A percentile compares a stretch with the other conserved stretches of the same genome.
These are phyloP conservation scores for Phrynocephalus forsythii DNA, from an alignment of 2,797 vertebrate genomes.

Conservation along the genomic window DNA sequence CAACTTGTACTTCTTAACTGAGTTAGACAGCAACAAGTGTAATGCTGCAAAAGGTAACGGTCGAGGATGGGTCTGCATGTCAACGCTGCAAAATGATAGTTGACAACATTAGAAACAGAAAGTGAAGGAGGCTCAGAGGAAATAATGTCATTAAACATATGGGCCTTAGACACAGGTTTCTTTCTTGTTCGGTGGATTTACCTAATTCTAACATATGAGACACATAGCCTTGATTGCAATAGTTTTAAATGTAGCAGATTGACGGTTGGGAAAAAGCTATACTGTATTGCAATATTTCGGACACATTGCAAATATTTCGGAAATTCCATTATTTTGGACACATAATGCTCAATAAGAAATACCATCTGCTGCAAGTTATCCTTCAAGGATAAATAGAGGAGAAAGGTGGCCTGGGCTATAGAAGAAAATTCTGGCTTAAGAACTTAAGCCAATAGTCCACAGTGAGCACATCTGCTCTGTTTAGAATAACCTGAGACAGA, in stretches of 20 bases:
- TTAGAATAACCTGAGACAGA: too few species aligned
- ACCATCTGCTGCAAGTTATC: too few species aligned
- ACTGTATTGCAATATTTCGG: too few species aligned
- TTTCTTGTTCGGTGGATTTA: conserved; percentile 22
- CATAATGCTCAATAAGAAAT: too few species aligned
- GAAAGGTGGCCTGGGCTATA: too few species aligned
- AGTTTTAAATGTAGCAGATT: conserved; percentile 34
- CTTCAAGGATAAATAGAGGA: too few species aligned
- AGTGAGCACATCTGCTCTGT: too few species aligned
- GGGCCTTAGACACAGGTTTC: not conserved
- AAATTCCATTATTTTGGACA: too few species aligned
- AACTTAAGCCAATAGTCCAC: too few species aligned
- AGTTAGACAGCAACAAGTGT: conserved; percentile 79
- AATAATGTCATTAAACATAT: conserved; percentile 6
- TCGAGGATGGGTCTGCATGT: not conserved
- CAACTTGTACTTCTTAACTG: conserved; percentile 76
- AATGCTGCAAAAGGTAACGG: conserved; percentile 48
- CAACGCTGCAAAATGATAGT: conserved; percentile 17
- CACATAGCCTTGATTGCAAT: not conserved
- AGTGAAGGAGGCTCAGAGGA: not conserved
- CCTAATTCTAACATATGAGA: conserved; percentile 23
- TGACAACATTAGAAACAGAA: conserved; percentile 5
- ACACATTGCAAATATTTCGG: too few species aligned
- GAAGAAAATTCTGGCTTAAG: too few species aligned
- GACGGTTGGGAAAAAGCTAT: conserved; percentile 1